A percentile compares a stretch with the other conserved stretches of the same genome.
These are phyloP conservation scores for Melanogrammus aeglefinus DNA, from an alignment of 2,797 vertebrate species.

Conservation along the genomic window DNA sequence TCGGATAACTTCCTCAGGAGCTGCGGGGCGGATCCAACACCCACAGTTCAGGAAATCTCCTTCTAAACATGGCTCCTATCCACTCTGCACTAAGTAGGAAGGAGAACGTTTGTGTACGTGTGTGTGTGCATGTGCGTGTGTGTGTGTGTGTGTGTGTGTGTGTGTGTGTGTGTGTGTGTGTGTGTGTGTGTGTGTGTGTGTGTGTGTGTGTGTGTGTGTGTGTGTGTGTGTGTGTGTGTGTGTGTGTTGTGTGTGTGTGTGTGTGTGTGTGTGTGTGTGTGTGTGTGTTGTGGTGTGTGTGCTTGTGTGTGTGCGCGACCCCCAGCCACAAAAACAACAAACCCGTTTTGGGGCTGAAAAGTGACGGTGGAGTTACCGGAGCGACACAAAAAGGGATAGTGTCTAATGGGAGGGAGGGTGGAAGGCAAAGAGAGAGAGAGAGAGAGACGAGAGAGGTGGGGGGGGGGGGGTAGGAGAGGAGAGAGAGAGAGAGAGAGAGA, in stretches of 20 bases:
- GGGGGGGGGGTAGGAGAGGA: no score
- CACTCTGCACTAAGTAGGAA: slow-evolving; percentile 29
- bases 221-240: slow-evolving; percentile 12
- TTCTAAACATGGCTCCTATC: slow-evolving; percentile 60
- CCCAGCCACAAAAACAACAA: slow-evolving; percentile 15
- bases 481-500: no score
- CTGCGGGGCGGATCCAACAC: neutral
- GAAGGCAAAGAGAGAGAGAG: neutral
- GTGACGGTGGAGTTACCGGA: slow-evolving; percentile 55
- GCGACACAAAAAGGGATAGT: slow-evolving; percentile 49
- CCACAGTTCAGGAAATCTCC: slow-evolving; percentile 52
- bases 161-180: slow-evolving; percentile 16
- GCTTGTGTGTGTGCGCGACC: neutral
- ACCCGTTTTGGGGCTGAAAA: slow-evolving; percentile 37
- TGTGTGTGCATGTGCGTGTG: no score
- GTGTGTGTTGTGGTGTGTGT: slow-evolving; percentile 31
- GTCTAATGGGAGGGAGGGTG: slow-evolving; percentile 49
- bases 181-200: slow-evolving; percentile 35
- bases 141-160: slow-evolving; percentile 31
- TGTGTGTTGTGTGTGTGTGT: slow-evolving; percentile 36
- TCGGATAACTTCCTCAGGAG: neutral
- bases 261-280: slow-evolving; percentile 31
- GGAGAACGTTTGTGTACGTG: slow-evolving; percentile 17
- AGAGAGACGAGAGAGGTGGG: no score
- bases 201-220: neutral